These are phyloP conservation scores for Xylocopa sonorina DNA, from an alignment of 1,140 invertebrate genomes.

Conservation along the genomic window DNA sequence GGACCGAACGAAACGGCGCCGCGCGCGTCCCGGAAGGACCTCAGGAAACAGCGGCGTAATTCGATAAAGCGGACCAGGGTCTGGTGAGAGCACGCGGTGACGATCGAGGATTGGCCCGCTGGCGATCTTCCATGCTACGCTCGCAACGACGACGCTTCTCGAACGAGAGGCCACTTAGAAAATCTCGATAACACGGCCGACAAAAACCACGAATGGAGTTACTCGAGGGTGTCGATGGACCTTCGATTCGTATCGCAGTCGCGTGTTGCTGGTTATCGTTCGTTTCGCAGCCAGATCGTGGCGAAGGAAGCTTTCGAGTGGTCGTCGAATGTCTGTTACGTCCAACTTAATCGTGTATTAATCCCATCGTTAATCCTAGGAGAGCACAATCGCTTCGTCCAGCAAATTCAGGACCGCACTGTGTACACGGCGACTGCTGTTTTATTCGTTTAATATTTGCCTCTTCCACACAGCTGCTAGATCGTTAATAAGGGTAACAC, in stretches of 20 bases:
- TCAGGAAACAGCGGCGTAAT: conserved; percentile 42
- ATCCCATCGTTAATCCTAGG: too few relatives aligned
- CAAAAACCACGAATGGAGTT: not conserved
- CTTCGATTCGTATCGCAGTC: not conserved
- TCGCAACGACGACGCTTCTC: not conserved
- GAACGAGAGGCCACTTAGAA: conserved; percentile 7
- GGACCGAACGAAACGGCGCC: conserved; percentile 22
- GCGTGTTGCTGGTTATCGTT: too few relatives aligned
- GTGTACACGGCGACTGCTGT: too few relatives aligned
- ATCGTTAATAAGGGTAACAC: conserved; percentile 17
- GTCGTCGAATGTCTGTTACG: too few relatives aligned
- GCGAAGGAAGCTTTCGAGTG: too few relatives aligned
- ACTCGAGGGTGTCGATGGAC: not conserved
- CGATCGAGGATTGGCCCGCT: conserved; percentile 37
- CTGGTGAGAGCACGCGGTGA: not conserved
- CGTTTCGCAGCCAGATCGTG: too few relatives aligned
- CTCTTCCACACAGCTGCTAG: not conserved
- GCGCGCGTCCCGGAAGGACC: conserved; percentile 34
- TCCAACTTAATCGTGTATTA: too few relatives aligned
- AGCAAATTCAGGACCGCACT: not conserved
- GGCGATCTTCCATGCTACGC: conserved; percentile 37
- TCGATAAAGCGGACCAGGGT: conserved; percentile 27
- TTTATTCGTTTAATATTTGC: not conserved
- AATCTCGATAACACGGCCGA: not conserved
- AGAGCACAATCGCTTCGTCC: too few relatives aligned